Evolutionary conservation across 2,888 invertebrate genomes (phyloP).

Genomic region (Drosophila flavopinicola): DNA sequence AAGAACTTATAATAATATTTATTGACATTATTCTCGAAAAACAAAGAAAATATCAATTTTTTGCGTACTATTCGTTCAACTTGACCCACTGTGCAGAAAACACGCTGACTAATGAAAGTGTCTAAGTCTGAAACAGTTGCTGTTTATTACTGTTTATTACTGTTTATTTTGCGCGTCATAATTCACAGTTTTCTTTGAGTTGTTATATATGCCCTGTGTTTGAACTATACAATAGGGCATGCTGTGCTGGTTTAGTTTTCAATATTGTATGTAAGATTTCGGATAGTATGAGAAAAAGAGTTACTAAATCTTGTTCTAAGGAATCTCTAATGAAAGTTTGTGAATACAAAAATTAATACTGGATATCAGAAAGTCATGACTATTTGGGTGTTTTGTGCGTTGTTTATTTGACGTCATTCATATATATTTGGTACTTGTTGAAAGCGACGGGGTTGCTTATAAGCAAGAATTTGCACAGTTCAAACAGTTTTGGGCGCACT

Average conservation of each 20-base stretch:
- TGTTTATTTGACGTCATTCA: conserved; percentile 21
- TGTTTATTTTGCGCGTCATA: conserved; percentile 18
- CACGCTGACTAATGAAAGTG: background rate
- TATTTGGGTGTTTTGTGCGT: background rate
- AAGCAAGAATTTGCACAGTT: conserved; percentile 4
- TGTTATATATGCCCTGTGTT: conserved; percentile 2
- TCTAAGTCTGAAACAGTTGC: background rate
- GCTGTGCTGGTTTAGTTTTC: background rate
- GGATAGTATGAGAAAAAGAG: too few relatives aligned
- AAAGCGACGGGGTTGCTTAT: background rate
- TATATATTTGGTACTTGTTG: background rate
- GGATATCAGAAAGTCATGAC: background rate
- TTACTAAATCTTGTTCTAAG: too few relatives aligned
- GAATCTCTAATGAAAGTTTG: too few relatives aligned
- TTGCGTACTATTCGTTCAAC: too few relatives aligned
- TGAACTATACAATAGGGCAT: background rate
- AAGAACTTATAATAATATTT: too few relatives aligned
- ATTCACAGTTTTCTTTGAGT: conserved; percentile 5
- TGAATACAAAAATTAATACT: background rate
- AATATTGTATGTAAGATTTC: too few relatives aligned
- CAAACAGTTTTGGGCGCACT: conserved; percentile 24
- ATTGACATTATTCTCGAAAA: too few relatives aligned
- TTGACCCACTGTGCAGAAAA: too few relatives aligned
- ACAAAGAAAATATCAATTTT: too few relatives aligned
- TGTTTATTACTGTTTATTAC: conserved; percentile 7